Evolutionary conservation across 2,797 vertebrate species (phyloP), one percentile per base, ranked within the genome.

Genomic region (Otolemur crassicaudatus): DNA sequence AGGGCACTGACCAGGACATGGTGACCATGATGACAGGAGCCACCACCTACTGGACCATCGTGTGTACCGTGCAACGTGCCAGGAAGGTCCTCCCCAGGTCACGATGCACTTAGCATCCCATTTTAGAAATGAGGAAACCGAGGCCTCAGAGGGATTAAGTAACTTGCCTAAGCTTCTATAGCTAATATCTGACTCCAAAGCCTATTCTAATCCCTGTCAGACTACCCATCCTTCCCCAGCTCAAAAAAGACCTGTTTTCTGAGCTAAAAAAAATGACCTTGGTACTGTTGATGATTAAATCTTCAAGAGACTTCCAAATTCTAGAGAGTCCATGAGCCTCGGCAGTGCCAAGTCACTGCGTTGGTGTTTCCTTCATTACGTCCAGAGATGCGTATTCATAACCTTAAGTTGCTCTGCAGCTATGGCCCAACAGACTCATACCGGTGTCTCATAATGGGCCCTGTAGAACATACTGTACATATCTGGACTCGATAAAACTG

Each of bases 161-260:
- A 73, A 60, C 70, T 31, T 65, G 60, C 25, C 5, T 9, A 72
- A 58, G 46, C 7, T 49, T 27, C 34, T 46, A 14, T 1, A 11
- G 56, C 23, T 31, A 56, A 20, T 13, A 80, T 7, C 72, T 23
- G 58, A 37, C 4, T 27, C 37, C 3, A 34, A 72, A 93, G 19
- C 29, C 31, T 29, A n/a, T 60, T 37, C 27, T 72, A 20, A 72
- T 58, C 46, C 29, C 37, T 9, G 58, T 88, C 76, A 61, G 5
- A 37, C 75, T 46, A 76, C 34, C 31, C 23, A 70, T 10, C 49
- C 34, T 23, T 27, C 9, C 10, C 27, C 40, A 58, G 34, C 20
- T 61, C 46, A 75, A 79, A 93, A 86, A 86, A 92, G 25, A 67
- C 20, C 87, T 73, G 11, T 60, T 84, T 87, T 34, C 77, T 86